Evolutionary conservation across 2,888 invertebrate genomes (phyloP).

Genomic region (Drosophila tripunctata): DNA sequence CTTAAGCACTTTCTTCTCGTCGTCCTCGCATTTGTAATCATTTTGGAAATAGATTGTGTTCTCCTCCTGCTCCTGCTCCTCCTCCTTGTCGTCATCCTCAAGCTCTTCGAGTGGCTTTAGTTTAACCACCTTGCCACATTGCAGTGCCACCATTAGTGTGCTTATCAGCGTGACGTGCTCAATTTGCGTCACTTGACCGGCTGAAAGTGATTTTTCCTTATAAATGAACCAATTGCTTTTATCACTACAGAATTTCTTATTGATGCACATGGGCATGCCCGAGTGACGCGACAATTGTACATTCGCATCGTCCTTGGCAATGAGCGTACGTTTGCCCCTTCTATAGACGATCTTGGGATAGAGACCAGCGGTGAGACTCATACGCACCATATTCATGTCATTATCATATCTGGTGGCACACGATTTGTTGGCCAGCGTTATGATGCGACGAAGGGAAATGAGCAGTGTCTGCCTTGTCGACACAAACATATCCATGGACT

Average conservation of each 20-base stretch:
- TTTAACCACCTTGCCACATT: slow-evolving; percentile 83
- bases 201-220: slow-evolving; percentile 92
- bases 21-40: no score
- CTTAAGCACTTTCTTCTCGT: neutral
- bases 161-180: slow-evolving; percentile 93
- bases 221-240: slow-evolving; percentile 94
- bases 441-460: slow-evolving; percentile 88
- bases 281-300: slow-evolving; percentile 87
- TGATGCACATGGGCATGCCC: slow-evolving; percentile 82
- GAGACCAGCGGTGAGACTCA: slow-evolving; percentile 93
- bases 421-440: slow-evolving; percentile 85
- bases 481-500: slow-evolving; percentile 95
- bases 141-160: slow-evolving; percentile 91
- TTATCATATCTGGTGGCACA: slow-evolving; percentile 41
- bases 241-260: slow-evolving; percentile 56
- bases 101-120: slow-evolving; percentile 25
- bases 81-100: slow-evolving; percentile 32
- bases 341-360: slow-evolving; percentile 94
- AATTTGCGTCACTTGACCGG: slow-evolving; percentile 88
- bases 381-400: slow-evolving; percentile 94
- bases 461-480: slow-evolving; percentile 93
- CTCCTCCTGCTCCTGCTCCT: no score
- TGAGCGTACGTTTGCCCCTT: slow-evolving; percentile 83
- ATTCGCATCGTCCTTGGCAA: slow-evolving; percentile 87
- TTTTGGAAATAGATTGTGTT: no score